These are phyloP conservation scores for Ophonus ardosiacus DNA, from an alignment of 2,888 invertebrate species.

Conservation along the genomic window DNA sequence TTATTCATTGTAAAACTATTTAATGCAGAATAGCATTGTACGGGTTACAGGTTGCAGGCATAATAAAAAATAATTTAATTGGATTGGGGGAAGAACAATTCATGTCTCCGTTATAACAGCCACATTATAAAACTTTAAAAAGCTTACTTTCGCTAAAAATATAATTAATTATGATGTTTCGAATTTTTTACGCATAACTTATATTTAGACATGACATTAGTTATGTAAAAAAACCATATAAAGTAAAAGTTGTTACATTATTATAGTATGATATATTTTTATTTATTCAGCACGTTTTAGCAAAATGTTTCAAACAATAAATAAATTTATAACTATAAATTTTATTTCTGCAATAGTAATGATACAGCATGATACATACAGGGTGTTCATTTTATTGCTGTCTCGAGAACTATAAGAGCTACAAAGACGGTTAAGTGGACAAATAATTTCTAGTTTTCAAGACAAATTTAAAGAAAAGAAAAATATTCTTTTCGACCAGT, in stretches of 20 bases:
- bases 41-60: slow-evolving; percentile 18
- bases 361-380: too few relatives aligned
- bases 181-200: background rate
- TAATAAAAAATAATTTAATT: slow-evolving; percentile 29
- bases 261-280: background rate
- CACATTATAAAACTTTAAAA: slow-evolving; percentile 17
- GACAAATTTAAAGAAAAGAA: too few relatives aligned
- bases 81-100: slow-evolving; percentile 24
- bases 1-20: slow-evolving; percentile 30
- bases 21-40: background rate
- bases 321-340: too few relatives aligned
- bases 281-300: background rate
- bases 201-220: slow-evolving; percentile 26
- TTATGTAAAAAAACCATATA: background rate
- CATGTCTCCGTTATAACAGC: background rate
- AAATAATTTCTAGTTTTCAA: too few relatives aligned
- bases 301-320: too few relatives aligned
- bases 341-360: too few relatives aligned
- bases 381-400: too few relatives aligned
- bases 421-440: too few relatives aligned
- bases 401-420: too few relatives aligned
- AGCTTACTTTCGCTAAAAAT: background rate
- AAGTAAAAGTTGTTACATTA: background rate
- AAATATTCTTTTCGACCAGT: too few relatives aligned
- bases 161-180: slow-evolving; percentile 12